Conservation (phyloP, 2,113 vertebrate genomes). For the Phycodurus eques region DNA sequence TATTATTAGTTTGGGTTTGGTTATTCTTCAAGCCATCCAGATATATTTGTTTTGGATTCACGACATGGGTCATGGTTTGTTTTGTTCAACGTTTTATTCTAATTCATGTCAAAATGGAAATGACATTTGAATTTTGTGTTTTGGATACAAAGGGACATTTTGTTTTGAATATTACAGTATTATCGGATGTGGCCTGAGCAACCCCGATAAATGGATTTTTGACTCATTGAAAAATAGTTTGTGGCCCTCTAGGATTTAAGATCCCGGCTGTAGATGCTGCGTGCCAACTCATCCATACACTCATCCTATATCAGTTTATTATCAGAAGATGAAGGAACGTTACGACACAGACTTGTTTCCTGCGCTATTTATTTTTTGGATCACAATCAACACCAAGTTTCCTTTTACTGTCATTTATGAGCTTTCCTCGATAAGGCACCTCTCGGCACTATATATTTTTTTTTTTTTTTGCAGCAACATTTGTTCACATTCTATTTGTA, state of each 20-base stretch:
- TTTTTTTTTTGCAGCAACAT: too few relatives aligned
- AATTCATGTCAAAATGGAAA: neutral
- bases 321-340: neutral
- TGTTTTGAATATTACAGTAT: too few relatives aligned
- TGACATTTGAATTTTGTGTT: too few relatives aligned
- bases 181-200: too few relatives aligned
- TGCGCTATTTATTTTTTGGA: too few relatives aligned
- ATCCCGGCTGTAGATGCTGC: neutral
- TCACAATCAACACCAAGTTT: neutral
- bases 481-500: neutral
- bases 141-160: too few relatives aligned
- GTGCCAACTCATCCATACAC: neutral
- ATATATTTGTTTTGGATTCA: neutral
- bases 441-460: too few relatives aligned
- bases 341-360: neutral
- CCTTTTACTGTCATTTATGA: neutral
- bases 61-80: neutral
- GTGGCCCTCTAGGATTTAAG: too few relatives aligned
- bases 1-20: neutral
- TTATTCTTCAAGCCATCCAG: neutral
- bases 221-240: too few relatives aligned
- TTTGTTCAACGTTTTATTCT: neutral
- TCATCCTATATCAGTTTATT: neutral
- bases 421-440: neutral
- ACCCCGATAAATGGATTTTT: too few relatives aligned